A percentile compares a stretch with the other conserved stretches of the same genome.
These are phyloP conservation scores for Psococerastis gibbosa DNA, from an alignment of 2,888 invertebrate genomes.

Conservation along the genomic window DNA sequence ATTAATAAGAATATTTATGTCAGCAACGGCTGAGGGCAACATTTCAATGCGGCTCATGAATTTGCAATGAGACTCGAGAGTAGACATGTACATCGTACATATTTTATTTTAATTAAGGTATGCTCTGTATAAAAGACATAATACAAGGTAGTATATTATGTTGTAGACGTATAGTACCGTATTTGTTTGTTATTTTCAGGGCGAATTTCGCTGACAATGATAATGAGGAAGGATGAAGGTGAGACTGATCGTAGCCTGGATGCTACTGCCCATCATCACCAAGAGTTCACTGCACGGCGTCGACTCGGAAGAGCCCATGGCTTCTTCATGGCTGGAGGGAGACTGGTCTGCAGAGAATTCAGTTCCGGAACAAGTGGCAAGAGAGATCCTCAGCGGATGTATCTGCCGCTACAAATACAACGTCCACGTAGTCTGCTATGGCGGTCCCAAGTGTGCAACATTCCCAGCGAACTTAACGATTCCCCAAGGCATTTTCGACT, in stretches of 20 bases:
- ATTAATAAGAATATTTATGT: too few species aligned
- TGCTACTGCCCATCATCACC: background rate
- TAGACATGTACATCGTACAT: too few species aligned
- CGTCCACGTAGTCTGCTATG: slow-evolving; percentile 31
- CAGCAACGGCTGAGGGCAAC: too few species aligned
- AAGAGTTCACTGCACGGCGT: background rate
- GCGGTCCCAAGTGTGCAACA: slow-evolving; percentile 30
- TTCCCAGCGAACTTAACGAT: slow-evolving; percentile 32
- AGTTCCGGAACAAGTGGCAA: background rate
- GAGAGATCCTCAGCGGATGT: slow-evolving; percentile 30
- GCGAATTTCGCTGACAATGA: background rate
- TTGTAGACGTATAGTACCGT: background rate
- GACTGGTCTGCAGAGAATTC: slow-evolving; percentile 3
- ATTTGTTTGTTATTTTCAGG: slow-evolving; percentile 1
- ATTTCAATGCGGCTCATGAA: too few species aligned
- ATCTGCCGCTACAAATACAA: slow-evolving; percentile 28
- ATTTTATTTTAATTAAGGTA: too few species aligned
- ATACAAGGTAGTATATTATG: too few species aligned
- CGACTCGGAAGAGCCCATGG: background rate
- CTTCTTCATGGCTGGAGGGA: slow-evolving; percentile 7
- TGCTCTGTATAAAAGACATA: too few species aligned
- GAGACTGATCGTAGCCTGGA: background rate
- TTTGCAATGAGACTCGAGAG: too few species aligned
- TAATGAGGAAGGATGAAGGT: slow-evolving; percentile 1
- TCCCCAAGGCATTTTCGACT: slow-evolving; percentile 22